Conservation (phyloP, 1,140 invertebrate genomes). For the Microplitis mediator region DNA sequence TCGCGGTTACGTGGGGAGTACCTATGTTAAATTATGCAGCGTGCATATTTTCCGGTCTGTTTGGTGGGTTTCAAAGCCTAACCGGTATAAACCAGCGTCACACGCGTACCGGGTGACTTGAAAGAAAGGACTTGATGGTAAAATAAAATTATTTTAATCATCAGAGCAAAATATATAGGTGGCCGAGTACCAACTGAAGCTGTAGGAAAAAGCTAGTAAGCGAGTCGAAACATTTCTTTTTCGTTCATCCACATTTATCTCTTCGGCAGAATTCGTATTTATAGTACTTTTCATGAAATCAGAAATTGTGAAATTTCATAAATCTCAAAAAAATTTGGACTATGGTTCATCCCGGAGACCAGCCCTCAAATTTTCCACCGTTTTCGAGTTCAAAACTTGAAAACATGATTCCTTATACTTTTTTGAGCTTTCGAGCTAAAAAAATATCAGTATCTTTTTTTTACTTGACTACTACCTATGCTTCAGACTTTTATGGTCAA, state of each 20-base stretch:
- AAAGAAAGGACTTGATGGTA: constrained; percentile 46
- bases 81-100: constrained; percentile 50
- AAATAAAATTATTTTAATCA: constrained; percentile 39
- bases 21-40: constrained; percentile 59
- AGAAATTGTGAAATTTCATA: too few relatives aligned
- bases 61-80: constrained; percentile 60
- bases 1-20: constrained; percentile 35
- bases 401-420: too few relatives aligned
- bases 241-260: background rate
- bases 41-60: constrained; percentile 62
- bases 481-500: too few relatives aligned
- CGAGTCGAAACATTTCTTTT: constrained; percentile 22
- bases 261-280: constrained; percentile 2
- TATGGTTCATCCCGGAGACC: too few relatives aligned
- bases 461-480: too few relatives aligned
- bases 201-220: constrained; percentile 14
- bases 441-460: too few relatives aligned
- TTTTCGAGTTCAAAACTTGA: too few relatives aligned
- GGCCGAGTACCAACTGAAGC: constrained; percentile 10
- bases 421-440: too few relatives aligned
- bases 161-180: constrained; percentile 31
- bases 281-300: background rate
- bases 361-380: too few relatives aligned
- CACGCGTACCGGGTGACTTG: constrained; percentile 51
- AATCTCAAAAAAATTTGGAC: too few relatives aligned